Base-by-base conservation (phyloP, 2,888 invertebrate species). In the Elegia similella region DNA sequence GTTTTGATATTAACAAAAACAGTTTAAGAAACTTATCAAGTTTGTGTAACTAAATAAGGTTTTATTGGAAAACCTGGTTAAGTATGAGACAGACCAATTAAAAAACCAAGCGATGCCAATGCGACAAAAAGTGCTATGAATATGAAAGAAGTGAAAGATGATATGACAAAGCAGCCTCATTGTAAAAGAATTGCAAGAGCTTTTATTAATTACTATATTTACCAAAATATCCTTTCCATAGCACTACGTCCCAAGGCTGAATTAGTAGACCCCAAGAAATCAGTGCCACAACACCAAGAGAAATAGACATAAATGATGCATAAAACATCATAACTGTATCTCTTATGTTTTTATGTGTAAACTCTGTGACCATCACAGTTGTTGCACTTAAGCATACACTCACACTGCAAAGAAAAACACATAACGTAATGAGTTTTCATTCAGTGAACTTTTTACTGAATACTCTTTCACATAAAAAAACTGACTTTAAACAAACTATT, bases 231-330 rank as follows among this genome's bases (percentile, higher is more conserved):
- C 59, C 62, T 12, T 59, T 29, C 29, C 52, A 38, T 8, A 62
- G 3, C 7, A 47, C 44, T 32, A 60, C 59, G 13, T 48, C n/a
- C 62, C 61, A 64, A 6, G 32, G 16, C 16, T 55, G 57, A 7
- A 57, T 52, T 32, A 64, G 30, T 1, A 64, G 29, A 3, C 38
- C 56, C 63, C 63, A 64, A 1, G 62, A 50, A 7, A 60, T 48
- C 1, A 60, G 44, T 6, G 57, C 60, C 10, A 56, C 42, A 2
- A 59, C 42, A 16, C 52, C 42, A 10, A 50, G 38, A 6, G 62
- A 54, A 0, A 59, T 16, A 6, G 59, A 55, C 15, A 56, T 55
- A 13, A 62, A 59, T 1, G 59, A 42, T 3, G 55, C 50, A 8
- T 47, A 52, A 8, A 53, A 6, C 52, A 63, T 38, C 57, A 61